Conservation (phyloP, 2,797 vertebrate species). For the Varecia variegata region DNA sequence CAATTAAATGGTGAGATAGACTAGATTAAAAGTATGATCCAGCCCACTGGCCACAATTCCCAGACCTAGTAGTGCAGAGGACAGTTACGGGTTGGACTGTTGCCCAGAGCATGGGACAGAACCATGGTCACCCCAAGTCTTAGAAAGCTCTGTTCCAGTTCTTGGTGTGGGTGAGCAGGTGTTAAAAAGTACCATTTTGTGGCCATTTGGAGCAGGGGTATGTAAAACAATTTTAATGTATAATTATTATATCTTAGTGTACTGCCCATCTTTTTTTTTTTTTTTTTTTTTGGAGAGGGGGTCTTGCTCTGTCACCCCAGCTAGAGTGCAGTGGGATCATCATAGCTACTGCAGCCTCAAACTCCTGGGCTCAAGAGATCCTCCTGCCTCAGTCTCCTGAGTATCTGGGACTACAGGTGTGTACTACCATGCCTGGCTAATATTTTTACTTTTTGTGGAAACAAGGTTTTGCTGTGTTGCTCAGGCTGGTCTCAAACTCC, state of each 20-base stretch:
- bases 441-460: no score
- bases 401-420: no score
- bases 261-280: not conserved
- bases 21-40: no score
- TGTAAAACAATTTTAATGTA: not conserved
- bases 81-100: not conserved
- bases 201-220: not conserved
- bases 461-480: no score
- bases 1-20: not conserved
- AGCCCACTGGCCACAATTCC: fast-evolving
- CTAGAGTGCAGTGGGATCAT: no score
- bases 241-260: not conserved
- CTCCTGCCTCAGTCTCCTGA: no score
- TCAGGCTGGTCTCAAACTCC: no score
- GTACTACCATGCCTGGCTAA: no score
- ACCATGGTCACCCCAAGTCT: not conserved
- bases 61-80: not conserved
- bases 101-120: not conserved
- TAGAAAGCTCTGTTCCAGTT: not conserved
- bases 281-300: no score
- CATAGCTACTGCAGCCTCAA: no score
- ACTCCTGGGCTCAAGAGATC: no score
- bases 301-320: no score
- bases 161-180: not conserved
- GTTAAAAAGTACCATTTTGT: not conserved